Evolutionary conservation across 2,888 invertebrate species (phyloP), one percentile per base, ranked within the genome.

Genomic region (Seira musarum): DNA sequence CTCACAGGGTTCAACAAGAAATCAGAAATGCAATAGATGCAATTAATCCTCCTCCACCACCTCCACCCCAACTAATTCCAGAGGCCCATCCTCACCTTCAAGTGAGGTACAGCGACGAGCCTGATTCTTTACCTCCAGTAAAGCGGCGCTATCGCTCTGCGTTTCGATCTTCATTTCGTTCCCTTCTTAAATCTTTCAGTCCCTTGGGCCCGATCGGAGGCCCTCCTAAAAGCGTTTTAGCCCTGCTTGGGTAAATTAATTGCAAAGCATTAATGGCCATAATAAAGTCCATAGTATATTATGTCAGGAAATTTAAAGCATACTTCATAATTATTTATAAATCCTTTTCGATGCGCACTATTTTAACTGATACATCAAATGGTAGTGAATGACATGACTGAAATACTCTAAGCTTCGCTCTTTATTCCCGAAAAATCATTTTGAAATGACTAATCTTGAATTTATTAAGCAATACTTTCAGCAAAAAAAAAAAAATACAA

Each of bases 71-170:
- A 8, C 6, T 71, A 24, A 19, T 24, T 10, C 72, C 53, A n/a
- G 21, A 67, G 5, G 68, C 74, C 6, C 70, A 80, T 60, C 63
- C 73, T 10, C 80, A 79, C 10, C 15, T 53, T 30, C 73, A 73
- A 49, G 30, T 73, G n/a, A 73, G 65, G 15, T 63, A 46, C 22
- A 19, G 17, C 8, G 46, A 71, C 2, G 63, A 64, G 19, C 68
- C 22, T 13, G 21, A 72, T 15, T 17, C 13, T 19, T 10, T 46
- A 6, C 61, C 49, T 19, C 68, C 79, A n/a, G 60, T 65, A 13
- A 80, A 70, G 40, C 64, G 80, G 19, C 80, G 64, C 10, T 80
- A 80, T 49, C 73, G 80, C 25, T 74, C 80, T 1, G 80, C 80
- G 15, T 74, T 73, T 30, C 30, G 70, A 2, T 64, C 63, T 1